Conservation (phyloP, 2,888 invertebrate species). For the Coremacera marginata region DNA sequence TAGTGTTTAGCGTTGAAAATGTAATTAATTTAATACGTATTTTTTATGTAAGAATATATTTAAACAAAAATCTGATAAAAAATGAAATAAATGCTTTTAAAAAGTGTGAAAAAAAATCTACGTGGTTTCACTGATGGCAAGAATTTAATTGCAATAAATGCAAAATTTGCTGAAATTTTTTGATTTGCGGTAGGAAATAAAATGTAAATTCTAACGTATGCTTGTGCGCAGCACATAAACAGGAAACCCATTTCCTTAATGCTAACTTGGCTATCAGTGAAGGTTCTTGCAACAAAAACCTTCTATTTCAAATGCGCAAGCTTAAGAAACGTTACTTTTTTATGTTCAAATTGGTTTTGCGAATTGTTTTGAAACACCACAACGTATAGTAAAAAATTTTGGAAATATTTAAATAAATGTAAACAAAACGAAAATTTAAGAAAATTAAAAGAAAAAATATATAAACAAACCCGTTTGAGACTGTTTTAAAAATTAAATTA, state of each 20-base stretch:
- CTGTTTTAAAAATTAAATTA: conserved; percentile 32
- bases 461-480: conserved; percentile 25
- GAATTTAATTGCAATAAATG: background rate
- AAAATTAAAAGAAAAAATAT: conserved; percentile 1
- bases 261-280: background rate
- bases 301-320: background rate
- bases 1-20: conserved; percentile 37
- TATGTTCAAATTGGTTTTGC: background rate
- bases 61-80: conserved; percentile 8
- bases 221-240: no score
- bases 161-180: background rate
- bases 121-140: conserved; percentile 32
- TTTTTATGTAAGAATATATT: conserved; percentile 29
- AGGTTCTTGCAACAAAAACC: conserved; percentile 3
- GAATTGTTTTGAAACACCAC: background rate
- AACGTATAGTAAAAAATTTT: background rate
- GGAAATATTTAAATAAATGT: conserved; percentile 8
- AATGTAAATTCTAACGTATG: no score
- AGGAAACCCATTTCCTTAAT: no score
- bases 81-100: conserved; percentile 28
- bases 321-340: background rate
- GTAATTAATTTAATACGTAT: conserved; percentile 32
- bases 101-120: conserved; percentile 27
- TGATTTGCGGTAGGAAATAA: background rate
- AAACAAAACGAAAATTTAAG: conserved; percentile 3